Base-by-base conservation (phyloP, 2,888 invertebrate genomes). In the Macaria liturata region DNA sequence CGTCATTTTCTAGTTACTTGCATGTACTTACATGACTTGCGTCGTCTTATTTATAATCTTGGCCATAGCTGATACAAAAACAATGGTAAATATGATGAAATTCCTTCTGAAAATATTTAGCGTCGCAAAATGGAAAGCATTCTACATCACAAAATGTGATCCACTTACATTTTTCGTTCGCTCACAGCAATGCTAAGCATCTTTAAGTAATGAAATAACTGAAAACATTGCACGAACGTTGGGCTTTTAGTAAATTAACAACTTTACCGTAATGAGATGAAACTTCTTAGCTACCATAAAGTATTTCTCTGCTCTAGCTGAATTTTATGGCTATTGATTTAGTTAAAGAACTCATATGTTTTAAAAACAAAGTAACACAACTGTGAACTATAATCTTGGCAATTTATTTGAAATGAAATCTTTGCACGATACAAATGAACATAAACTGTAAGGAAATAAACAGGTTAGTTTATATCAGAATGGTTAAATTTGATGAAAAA, bases 311-410 rank as follows among this genome's bases (percentile, higher is more conserved):
- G 3, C 34, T 37, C 34, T 48, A 55, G 54, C 46, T 60, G 46
- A 49, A 60, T 45, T 62, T 57, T 52, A 51, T 59, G 45, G 55
- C 37, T n/a, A 46, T 56, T 54, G 57, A 59, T 54, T 57, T 57
- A 52, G 34, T 51, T 46, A 54, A 51, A 40, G 45, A 57, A 51
- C 54, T 59, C 46, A 57, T 49, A 8, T 9, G 8, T 4, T 42
- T 42, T 42, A 42, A 7, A 6, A 8, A 42, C 6, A 42, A 42
- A 8, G 4, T 8, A 42, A 8, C 6, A n/a, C 4, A n/a, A 42
- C 34, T 1, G 34, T 20, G 2, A 20, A 1, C 20, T 20, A 20
- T 20, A 20, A 20, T 20, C 20, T 20, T 20, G 2, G 20, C 20
- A 20, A 20, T 20, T 2, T 1, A 20, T 20, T n/a, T n/a, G n/a